Base-by-base conservation (phyloP, 2,797 vertebrate genomes). In the Lacerta bilineata region DNA sequence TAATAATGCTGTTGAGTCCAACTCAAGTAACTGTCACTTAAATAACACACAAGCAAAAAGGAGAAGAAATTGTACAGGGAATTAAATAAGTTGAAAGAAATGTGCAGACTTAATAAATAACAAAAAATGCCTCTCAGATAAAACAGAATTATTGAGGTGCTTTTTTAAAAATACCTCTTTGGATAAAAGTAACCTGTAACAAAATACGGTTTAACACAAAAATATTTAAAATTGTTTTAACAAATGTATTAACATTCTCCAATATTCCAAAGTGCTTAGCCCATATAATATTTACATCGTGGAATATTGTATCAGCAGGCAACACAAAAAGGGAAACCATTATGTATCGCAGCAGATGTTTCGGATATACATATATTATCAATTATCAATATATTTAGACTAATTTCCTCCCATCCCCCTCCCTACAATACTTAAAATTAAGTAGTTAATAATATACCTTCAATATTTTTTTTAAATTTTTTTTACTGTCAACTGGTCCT, bases 41-140 rank as follows among this genome's bases (percentile, higher is more conserved):
- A 95, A 95, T 93, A 95, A 93, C 71, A n/a, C 36, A 94, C 90
- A 91, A 5, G 93, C 8, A 90, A 0, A 90, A 0, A 43, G 89
- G 93, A 94, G 94, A 94, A 95, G 93, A 87, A 92, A 91, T 80
- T 87, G 91, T 90, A 94, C 84, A 95, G 94, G 96, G 95, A 93
- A 95, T 95, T 94, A 92, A 91, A 87, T 86, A 96, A 88, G 91
- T 95, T 90, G 90, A 95, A 80, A 95, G 93, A 93, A 94, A 96
- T 61, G 81, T 50, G 87, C 77, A 84, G 93, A 93, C 94, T 96
- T 95, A 27, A 97, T 97, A 97, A 97, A 96, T 97, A 96, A 97
- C 95, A 96, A 91, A 96, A 97, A 82, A 96, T 86, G 93, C 89
- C 92, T 93, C 71, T 91, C 91, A 83, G 96, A 95, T 96, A 96